These are phyloP conservation scores for Turritopsis dohrnii DNA, from an alignment of 30 jellyfish, hydroid and myxozoan genomes.

Conservation along the genomic window DNA sequence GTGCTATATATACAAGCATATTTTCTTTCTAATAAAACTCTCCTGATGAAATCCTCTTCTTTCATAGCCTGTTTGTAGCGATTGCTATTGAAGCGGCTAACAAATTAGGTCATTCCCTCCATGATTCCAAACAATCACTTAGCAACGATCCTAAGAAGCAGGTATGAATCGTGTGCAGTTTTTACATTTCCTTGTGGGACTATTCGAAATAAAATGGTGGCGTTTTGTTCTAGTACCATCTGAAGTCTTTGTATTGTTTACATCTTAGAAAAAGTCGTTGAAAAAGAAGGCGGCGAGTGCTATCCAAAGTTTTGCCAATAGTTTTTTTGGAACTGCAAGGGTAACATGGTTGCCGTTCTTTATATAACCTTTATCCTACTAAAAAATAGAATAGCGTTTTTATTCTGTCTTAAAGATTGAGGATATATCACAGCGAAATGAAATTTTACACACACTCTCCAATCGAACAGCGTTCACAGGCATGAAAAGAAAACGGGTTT, in stretches of 20 bases:
- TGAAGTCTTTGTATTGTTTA: background rate
- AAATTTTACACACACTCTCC: background rate
- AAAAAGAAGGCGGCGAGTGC: conserved; percentile 6
- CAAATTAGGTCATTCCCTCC: conserved; percentile 22
- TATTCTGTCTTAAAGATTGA: background rate
- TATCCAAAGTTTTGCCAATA: background rate
- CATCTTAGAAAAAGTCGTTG: conserved; percentile 2
- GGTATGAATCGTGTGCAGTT: background rate
- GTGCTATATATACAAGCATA: background rate
- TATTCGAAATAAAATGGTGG: too few relatives aligned
- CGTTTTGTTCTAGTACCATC: too few relatives aligned
- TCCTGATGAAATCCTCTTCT: background rate
- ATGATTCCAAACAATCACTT: background rate
- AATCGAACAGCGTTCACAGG: conserved; percentile 4
- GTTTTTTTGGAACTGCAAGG: conserved; percentile 20
- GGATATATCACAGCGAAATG: conserved; percentile 1
- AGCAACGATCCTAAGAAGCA: background rate
- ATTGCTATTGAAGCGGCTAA: conserved; percentile 88
- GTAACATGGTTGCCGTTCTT: background rate
- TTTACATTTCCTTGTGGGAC: too few relatives aligned
- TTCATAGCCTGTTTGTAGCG: conserved; percentile 58
- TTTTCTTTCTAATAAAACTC: background rate
- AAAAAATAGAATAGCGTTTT: background rate
- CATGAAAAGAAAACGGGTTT: background rate
- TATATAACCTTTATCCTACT: too few relatives aligned